Evolutionary conservation across 2,113 vertebrate species (phyloP), one percentile per base, ranked within the genome.

Genomic region (Pteropus alecto): DNA sequence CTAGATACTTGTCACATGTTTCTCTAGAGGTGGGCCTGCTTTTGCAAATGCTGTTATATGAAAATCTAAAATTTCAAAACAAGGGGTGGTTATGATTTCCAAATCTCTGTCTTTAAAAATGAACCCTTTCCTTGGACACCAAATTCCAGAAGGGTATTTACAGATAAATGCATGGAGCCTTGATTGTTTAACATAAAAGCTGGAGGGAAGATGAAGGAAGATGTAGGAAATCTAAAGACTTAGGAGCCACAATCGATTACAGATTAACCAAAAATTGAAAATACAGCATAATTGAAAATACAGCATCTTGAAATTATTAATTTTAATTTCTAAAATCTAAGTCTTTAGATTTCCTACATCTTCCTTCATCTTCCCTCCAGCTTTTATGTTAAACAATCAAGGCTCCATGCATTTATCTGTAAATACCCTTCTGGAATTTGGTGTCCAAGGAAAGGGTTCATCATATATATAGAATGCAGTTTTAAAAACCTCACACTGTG

Each of bases 21-120:
- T 46, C 54, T 71, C 54, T 65, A 54, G 77, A 41, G 43, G 60
- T 12, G 22, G 58, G 14, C 30, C 54, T 73, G 70, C 71, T 79
- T 93, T 94, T 19, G 82, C 30, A 93, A 96, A 90, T 30, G 48
- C 35, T 46, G 8, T 67, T 87, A 48, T 54, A 60, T n/a, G 68
- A 95, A 95, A 93, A 73, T 60, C 13, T 90, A 56, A 68, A 65
- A 43, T 79, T 90, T 70, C 46, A 65, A 95, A 87, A 83, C 68
- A 56, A 70, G 43, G 11, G 33, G 43, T 87, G 74, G 70, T 54
- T 43, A 87, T 74, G 43, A 79, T 81, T 91, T 96, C 74, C 92
- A 89, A 92, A 61, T 65, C 70, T n/a, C 43, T 90, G 48, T 58
- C 46, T 83, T 88, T 65, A 58, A 56, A 89, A 79, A 35, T 61